Conservation (phyloP, 2,888 invertebrate genomes). For the Acleris laterana region DNA sequence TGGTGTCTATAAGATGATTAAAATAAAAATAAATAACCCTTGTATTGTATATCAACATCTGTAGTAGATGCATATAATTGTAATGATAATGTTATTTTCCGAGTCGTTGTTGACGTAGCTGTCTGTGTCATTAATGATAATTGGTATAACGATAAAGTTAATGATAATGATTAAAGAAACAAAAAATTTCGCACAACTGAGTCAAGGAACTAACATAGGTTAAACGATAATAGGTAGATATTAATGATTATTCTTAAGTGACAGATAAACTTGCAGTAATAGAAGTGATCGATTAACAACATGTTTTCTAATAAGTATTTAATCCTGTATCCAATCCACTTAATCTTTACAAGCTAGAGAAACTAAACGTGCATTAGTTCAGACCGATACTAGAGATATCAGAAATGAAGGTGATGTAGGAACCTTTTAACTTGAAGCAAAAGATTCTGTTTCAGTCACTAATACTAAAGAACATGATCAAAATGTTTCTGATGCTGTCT, state of each 20-base stretch:
- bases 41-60: slow-evolving; percentile 60
- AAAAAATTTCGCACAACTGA: slow-evolving; percentile 80
- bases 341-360: slow-evolving; percentile 14
- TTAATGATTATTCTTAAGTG: slow-evolving; percentile 55
- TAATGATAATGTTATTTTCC: slow-evolving; percentile 52
- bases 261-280: slow-evolving; percentile 53
- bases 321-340: slow-evolving; percentile 28
- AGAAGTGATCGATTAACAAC: slow-evolving; percentile 45
- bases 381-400: slow-evolving; percentile 12
- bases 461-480: slow-evolving; percentile 17
- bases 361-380: slow-evolving; percentile 20
- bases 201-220: slow-evolving; percentile 76
- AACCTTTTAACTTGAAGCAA: slow-evolving; percentile 13
- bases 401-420: slow-evolving; percentile 7
- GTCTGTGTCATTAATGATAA: slow-evolving; percentile 69
- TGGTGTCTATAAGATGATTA: slow-evolving; percentile 76
- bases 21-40: slow-evolving; percentile 55
- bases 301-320: slow-evolving; percentile 22
- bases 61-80: slow-evolving; percentile 62
- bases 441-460: slow-evolving; percentile 18
- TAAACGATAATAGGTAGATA: slow-evolving; percentile 68
- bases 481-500: slow-evolving; percentile 21
- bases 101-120: slow-evolving; percentile 73
- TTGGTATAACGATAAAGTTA: slow-evolving; percentile 53
- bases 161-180: slow-evolving; percentile 66